Base-by-base conservation (phyloP, 2,888 invertebrate genomes). In the Piscicola geometra region DNA sequence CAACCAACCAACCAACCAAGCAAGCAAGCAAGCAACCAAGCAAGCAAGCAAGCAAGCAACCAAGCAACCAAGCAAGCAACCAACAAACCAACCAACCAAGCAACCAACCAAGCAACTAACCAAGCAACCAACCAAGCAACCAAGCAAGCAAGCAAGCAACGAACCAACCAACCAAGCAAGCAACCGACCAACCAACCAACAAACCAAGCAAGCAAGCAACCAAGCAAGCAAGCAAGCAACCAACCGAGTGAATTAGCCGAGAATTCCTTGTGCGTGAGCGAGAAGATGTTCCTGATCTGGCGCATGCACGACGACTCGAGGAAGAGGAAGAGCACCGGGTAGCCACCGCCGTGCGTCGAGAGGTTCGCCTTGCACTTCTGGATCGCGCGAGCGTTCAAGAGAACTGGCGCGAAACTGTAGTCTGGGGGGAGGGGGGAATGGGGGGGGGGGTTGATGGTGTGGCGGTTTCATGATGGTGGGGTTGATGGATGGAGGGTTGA, bases 381-480 rank as follows among this genome's bases (percentile, higher is more conserved):
- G 70, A 80, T 80, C 30, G 80, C 80, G 25, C 80, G 76, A n/a
- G 80, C 79, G 66, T 80, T 80, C 64, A 80, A 64, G 56, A 80
- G 75, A 52, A 80, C 79, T 1, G 80, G 80, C 2, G 80, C 79
- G 71, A 77, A 75, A 1, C 78, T 77, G 73, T 77, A 78, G 73
- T 78, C 80, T 80, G 76, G 9, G 12, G n/a, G n/a, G n/a, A n/a
- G n/a, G n/a, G n/a, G n/a, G n/a, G n/a, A n/a, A n/a, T n/a, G n/a
- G n/a, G n/a, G n/a, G n/a, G n/a, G n/a, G n/a, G n/a, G n/a, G n/a
- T n/a, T n/a, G n/a, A n/a, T n/a, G n/a, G n/a, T n/a, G n/a, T n/a
- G n/a, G n/a, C n/a, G n/a, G n/a, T n/a, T n/a, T n/a, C n/a, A n/a
- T 9, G 41, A 41, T 41, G 41, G 41, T 9, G 5, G 15, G 41